Evolutionary conservation across 2,797 vertebrate genomes (phyloP), one percentile per base, ranked within the genome.

Genomic region (Eidolon dupreanum): DNA sequence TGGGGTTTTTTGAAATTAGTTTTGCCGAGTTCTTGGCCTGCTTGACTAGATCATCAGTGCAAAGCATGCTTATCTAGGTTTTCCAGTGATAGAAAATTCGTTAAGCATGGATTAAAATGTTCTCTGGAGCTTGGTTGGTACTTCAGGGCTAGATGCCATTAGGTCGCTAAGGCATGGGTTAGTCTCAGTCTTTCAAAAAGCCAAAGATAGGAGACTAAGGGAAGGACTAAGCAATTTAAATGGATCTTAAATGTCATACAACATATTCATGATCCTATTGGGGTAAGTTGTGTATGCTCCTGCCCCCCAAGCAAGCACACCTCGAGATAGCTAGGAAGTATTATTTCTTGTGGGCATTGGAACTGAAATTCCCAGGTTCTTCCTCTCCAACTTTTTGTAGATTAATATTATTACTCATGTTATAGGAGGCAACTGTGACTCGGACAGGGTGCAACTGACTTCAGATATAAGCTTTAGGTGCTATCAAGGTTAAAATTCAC

Each of bases 341-440:
- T 24, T 57, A 3, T 38, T 24, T 49, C 70, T 63, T 41, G 24
- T 51, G 65, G 73, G 41, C 59, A 31, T 0, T 41, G 61, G 86
- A 33, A 73, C 24, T 61, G 92, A 90, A 77, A 85, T 70, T 59
- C 51, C 28, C 6, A 68, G 49, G 6, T 24, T 96, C 63, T 65
- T 95, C n/a, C 59, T 82, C 77, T 75, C 22, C 49, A n/a, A 65
- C 24, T n/a, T n/a, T 73, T 86, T 68, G 59, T 84, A 88, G 65
- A 26, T 78, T 95, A 92, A 90, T 92, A 70, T 93, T 95, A 96
- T 51, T 63, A 65, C n/a, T 85, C 63, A 51, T 88, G 77, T 78
- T 75, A 49, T 9, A 43, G 66, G 90, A 75, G 57, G 85, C 38
- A 70, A 53, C 75, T 38, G 77, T 95, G 68, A 61, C 68, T 87